Evolutionary conservation across 2,888 invertebrate species (phyloP).

Genomic region (Morinoia aosen): DNA sequence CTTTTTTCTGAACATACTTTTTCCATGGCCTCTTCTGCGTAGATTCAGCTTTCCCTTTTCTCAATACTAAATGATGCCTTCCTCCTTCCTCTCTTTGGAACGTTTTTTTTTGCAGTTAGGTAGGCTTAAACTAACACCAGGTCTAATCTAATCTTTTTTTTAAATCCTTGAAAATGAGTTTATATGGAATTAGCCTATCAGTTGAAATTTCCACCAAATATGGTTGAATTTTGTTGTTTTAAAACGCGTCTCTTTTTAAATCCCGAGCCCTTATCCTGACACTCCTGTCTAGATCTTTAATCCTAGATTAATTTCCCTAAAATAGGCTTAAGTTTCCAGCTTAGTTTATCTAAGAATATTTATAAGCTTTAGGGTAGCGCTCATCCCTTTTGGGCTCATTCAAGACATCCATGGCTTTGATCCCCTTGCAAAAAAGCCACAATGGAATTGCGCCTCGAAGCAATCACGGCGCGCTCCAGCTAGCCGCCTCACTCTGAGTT

Average conservation of each 20-base stretch:
- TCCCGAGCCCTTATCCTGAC: neutral
- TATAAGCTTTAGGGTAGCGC: neutral
- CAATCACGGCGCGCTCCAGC: neutral
- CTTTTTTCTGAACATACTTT: too few species aligned
- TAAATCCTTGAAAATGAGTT: neutral
- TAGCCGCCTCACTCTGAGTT: neutral
- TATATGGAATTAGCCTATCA: neutral
- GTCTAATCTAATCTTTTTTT: too few species aligned
- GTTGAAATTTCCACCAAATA: neutral
- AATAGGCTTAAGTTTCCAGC: neutral
- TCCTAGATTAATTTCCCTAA: neutral
- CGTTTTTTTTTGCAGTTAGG: too few species aligned
- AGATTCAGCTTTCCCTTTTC: too few species aligned
- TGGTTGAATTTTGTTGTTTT: neutral
- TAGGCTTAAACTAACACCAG: too few species aligned
- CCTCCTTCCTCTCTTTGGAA: too few species aligned
- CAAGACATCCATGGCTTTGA: neutral
- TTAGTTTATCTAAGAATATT: neutral
- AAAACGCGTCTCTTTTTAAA: neutral
- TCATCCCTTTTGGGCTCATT: neutral
- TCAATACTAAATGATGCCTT: too few species aligned
- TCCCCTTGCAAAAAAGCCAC: slow-evolving; percentile 23
- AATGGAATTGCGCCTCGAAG: slow-evolving; percentile 1
- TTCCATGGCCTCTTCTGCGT: too few species aligned
- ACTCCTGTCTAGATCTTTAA: neutral